phyloP scores from a whole-genome alignment of 2,888 invertebrate genomes.

The Pasiphila rectangulata region DNA sequence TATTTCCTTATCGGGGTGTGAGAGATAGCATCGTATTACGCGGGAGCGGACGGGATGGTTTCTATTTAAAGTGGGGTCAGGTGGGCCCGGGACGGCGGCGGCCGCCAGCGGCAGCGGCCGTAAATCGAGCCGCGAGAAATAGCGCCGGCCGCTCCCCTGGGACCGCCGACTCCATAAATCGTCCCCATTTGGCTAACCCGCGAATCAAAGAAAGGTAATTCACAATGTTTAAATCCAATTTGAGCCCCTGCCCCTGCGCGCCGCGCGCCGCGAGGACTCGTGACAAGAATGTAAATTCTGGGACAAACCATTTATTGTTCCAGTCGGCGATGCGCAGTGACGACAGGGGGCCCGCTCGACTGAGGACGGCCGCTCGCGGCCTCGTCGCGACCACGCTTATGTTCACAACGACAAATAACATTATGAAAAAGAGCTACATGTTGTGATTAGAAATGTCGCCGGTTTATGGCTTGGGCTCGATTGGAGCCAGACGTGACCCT shows the following conservation, averaged over 20 bases:
- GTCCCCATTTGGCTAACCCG: conserved; percentile 75
- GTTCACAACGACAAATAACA: no score
- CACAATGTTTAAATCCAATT: conserved; percentile 77
- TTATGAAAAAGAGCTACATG: no score
- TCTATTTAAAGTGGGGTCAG: conserved; percentile 57
- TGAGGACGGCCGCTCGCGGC: neutral
- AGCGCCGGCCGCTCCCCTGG: conserved; percentile 26
- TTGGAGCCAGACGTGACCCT: no score
- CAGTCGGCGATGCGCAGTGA: conserved; percentile 24
- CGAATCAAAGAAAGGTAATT: conserved; percentile 77
- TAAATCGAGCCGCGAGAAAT: conserved; percentile 59
- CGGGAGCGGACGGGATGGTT: conserved; percentile 57
- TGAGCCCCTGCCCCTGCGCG: conserved; percentile 46
- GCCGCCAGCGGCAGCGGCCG: conserved; percentile 53
- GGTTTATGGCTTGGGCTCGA: no score
- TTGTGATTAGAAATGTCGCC: no score
- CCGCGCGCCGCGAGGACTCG: conserved; percentile 24
- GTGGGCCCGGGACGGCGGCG: conserved; percentile 46
- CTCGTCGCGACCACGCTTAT: no score
- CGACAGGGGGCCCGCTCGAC: no score
- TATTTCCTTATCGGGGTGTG: conserved; percentile 52
- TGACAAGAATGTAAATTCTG: conserved; percentile 46
- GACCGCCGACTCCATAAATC: conserved; percentile 60
- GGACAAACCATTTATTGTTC: conserved; percentile 47
- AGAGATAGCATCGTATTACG: conserved; percentile 71